Conservation (phyloP, 1,140 invertebrate species). For the Drosophila repleta region DNA sequence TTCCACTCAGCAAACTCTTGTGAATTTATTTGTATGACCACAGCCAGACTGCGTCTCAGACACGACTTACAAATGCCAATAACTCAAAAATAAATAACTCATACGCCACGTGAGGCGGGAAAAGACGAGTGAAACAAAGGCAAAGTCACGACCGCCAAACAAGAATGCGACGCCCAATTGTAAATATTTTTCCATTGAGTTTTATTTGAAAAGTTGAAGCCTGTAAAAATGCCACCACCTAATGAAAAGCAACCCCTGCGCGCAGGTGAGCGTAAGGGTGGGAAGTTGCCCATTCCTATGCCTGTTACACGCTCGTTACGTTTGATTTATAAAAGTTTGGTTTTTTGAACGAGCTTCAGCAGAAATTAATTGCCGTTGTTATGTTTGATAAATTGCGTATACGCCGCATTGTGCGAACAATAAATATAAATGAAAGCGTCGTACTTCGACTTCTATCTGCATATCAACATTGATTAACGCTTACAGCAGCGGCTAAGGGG, state of each 20-base stretch:
- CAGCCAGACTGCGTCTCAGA: conserved; percentile 14
- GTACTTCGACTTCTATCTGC: conserved; percentile 19
- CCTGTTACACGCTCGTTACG: conserved; percentile 80
- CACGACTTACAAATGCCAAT: conserved; percentile 58
- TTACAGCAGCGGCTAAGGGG: not conserved
- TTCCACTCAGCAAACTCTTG: too few relatives aligned
- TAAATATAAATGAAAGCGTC: conserved; percentile 56
- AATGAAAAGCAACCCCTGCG: conserved; percentile 64
- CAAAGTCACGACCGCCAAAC: conserved; percentile 72
- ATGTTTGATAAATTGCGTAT: conserved; percentile 79
- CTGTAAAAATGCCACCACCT: conserved; percentile 64
- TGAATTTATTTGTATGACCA: too few relatives aligned
- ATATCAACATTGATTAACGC: conserved; percentile 56
- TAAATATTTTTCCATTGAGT: conserved; percentile 80
- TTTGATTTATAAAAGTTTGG: conserved; percentile 81
- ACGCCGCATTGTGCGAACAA: conserved; percentile 50
- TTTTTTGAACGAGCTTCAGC: conserved; percentile 41
- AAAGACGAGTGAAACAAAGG: conserved; percentile 58
- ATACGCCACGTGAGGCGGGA: conserved; percentile 56
- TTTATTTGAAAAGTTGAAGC: conserved; percentile 76
- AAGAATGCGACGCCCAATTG: conserved; percentile 59
- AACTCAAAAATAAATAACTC: conserved; percentile 81
- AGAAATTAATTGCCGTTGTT: conserved; percentile 82
- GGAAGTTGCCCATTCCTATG: not conserved
- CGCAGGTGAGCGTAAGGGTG: not conserved